These are phyloP conservation scores for Halcyon leucocephala DNA, from an alignment of 2,797 vertebrate genomes.

Conservation along the genomic window DNA sequence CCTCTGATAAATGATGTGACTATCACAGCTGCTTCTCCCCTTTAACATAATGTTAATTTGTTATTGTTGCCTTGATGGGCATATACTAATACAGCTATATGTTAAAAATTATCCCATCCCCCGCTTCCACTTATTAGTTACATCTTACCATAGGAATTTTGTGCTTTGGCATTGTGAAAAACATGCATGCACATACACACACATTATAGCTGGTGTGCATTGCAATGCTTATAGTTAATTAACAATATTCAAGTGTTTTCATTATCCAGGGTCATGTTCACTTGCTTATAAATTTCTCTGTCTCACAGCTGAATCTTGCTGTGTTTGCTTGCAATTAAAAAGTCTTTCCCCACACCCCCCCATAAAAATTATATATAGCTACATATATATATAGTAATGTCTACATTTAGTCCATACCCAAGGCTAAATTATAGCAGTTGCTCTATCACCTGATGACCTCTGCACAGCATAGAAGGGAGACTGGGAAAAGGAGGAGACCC, in stretches of 20 bases:
- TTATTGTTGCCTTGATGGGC: not conserved
- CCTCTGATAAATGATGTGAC: slow-evolving; percentile 48
- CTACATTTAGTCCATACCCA: not conserved
- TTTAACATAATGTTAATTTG: slow-evolving; percentile 19
- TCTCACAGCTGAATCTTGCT: not conserved
- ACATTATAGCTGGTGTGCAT: not conserved
- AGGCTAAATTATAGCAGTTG: not conserved
- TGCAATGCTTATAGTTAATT: not conserved
- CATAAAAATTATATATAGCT: not conserved
- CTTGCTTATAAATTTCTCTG: not conserved
- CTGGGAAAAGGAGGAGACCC: not conserved
- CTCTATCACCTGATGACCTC: not conserved
- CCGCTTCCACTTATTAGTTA: not conserved
- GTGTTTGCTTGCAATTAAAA: not conserved
- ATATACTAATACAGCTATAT: not conserved
- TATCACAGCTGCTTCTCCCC: slow-evolving; percentile 42
- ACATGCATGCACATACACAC: not conserved
- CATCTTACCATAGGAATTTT: not conserved
- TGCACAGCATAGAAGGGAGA: not conserved
- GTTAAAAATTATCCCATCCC: not conserved
- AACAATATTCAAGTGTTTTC: not conserved
- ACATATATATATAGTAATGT: not conserved
- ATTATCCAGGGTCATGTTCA: not conserved
- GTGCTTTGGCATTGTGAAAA: not conserved
- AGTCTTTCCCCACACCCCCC: not conserved